Evolutionary conservation across 2,797 vertebrate species (phyloP), one percentile per base, ranked within the genome.

Genomic region (Falco novaeseelandiae): DNA sequence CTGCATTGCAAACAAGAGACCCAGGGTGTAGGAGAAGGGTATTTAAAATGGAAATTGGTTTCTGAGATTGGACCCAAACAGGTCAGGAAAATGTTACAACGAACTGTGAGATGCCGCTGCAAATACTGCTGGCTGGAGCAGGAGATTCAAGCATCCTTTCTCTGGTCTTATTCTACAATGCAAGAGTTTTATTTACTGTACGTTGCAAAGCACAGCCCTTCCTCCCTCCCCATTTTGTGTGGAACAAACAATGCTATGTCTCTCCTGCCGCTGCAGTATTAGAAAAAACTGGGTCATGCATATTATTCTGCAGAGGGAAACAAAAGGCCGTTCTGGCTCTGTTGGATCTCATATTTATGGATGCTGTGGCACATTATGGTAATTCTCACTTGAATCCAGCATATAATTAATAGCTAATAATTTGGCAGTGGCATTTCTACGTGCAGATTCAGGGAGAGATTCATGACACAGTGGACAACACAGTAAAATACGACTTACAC

Each of bases 281-380:
- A 95, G 73, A 69, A 94, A 91, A 96, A 96, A 82, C 58, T 96
- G 95, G 90, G 95, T 97, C 95, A 96, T 87, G 63, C 52, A 89
- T 95, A 34, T 92, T 78, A 94, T 94, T 94, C 88, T 72, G 74
- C 89, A 94, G 52, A 70, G 17, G 38, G 55, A 95, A 96, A 97
- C 94, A 95, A 90, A 97, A 90, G 91, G 55, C 89, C 81, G 58
- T 71, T 77, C 97, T 95, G 54, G 70, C 49, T 77, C 86, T 76
- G 32, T 79, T 88, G 77, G 57, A 48, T 44, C 81, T 48, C 2
- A 2, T 91, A 63, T 89, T 94, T 95, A 90, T 89, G 93, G 93
- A 92, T 83, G 76, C 36, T 71, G 62, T 80, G 83, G 77, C 76
- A 93, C 76, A 46, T 92, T 79, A 82, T 62, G 80, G 77, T 91